Conservation (phyloP, 2,797 vertebrate species). For the Eospalax fontanierii region DNA sequence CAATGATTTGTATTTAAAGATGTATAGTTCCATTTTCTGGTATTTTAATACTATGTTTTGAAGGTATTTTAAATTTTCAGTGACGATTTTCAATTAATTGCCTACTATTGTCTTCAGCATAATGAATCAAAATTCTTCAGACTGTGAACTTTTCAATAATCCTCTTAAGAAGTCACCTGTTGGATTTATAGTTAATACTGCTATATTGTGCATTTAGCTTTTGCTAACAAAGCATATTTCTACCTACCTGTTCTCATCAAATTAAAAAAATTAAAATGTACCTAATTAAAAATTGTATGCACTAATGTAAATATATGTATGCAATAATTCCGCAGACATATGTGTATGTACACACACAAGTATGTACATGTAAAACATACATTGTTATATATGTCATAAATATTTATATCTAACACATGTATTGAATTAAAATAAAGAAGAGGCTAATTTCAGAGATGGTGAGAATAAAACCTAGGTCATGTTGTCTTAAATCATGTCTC, state of each 20-base stretch:
- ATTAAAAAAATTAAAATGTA: constrained; percentile 3
- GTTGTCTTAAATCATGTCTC: constrained; percentile 77
- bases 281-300: not conserved
- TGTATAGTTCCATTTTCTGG: not conserved
- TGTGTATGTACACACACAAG: too few relatives aligned
- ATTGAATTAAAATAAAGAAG: constrained; percentile 74
- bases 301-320: not conserved
- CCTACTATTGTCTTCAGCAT: not conserved
- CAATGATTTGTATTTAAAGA: not conserved
- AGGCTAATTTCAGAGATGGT: constrained; percentile 77
- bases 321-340: not conserved
- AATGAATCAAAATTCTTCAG: constrained; percentile 10
- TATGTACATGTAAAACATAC: not conserved
- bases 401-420: not conserved
- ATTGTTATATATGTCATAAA: not conserved
- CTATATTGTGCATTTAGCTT: not conserved
- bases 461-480: constrained; percentile 74
- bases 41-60: not conserved
- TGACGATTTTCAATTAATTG: not conserved
- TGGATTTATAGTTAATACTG: not conserved
- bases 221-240: not conserved
- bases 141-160: not conserved
- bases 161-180: not conserved
- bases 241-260: not conserved
- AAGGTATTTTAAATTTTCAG: not conserved